A percentile compares a stretch with the other conserved stretches of the same genome.
These are phyloP conservation scores for Amyelois transitella DNA, from an alignment of 1,140 invertebrate genomes.

Conservation along the genomic window DNA sequence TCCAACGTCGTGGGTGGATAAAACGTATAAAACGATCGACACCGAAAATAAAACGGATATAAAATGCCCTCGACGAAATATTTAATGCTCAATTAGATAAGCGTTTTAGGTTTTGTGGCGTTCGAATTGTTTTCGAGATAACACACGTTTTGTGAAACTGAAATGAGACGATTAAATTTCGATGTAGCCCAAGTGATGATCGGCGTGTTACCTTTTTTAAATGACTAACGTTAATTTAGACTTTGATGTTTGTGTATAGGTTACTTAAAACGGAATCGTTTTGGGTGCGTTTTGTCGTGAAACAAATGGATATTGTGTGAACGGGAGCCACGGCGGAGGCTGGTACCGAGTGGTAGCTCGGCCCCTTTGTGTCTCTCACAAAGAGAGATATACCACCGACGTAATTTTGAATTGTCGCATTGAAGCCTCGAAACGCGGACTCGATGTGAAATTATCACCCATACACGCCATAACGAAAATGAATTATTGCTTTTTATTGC, in stretches of 20 bases:
- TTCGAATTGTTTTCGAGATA: slow-evolving; percentile 64
- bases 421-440: slow-evolving; percentile 31
- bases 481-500: slow-evolving; percentile 67
- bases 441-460: slow-evolving; percentile 70
- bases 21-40: slow-evolving; percentile 61
- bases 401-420: slow-evolving; percentile 66
- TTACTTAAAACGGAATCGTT: slow-evolving; percentile 54
- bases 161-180: slow-evolving; percentile 38
- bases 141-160: slow-evolving; percentile 50
- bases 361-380: slow-evolving; percentile 62
- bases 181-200: slow-evolving; percentile 23
- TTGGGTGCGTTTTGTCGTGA: slow-evolving; percentile 49
- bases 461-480: slow-evolving; percentile 70
- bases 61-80: slow-evolving; percentile 69
- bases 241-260: slow-evolving; percentile 46
- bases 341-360: slow-evolving; percentile 60
- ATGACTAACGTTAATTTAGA: slow-evolving; percentile 23
- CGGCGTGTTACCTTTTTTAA: slow-evolving; percentile 33
- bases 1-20: slow-evolving; percentile 64
- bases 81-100: slow-evolving; percentile 73
- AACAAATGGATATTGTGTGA: slow-evolving; percentile 65
- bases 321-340: slow-evolving; percentile 45
- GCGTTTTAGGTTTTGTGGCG: slow-evolving; percentile 64
- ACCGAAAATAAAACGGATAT: slow-evolving; percentile 65
- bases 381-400: slow-evolving; percentile 70